Evolutionary conservation across 2,888 invertebrate genomes (phyloP).

Genomic region (Rosalia funebris): DNA sequence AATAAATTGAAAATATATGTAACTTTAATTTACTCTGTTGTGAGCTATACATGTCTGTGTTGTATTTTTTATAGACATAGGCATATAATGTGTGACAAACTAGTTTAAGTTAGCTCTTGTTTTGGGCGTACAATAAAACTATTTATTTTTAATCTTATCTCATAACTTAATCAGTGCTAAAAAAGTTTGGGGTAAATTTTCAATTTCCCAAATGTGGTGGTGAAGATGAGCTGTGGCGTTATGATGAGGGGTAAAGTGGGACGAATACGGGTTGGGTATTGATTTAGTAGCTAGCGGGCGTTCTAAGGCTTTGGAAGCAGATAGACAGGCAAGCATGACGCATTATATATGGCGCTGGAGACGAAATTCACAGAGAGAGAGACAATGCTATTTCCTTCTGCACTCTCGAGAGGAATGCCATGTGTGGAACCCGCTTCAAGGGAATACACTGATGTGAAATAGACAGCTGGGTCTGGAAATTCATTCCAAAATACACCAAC

Average conservation of each 20-base stretch:
- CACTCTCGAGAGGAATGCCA: slow-evolving; percentile 47
- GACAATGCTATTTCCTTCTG: slow-evolving; percentile 48
- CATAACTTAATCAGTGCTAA: slow-evolving; percentile 27
- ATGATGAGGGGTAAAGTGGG: slow-evolving; percentile 50
- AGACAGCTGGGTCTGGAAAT: slow-evolving; percentile 61
- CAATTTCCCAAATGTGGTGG: slow-evolving; percentile 53
- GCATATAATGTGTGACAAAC: too few species aligned
- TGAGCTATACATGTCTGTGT: too few species aligned
- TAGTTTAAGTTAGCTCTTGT: too few species aligned
- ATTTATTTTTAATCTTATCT: not conserved
- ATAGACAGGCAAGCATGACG: slow-evolving; percentile 65
- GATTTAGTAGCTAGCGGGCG: slow-evolving; percentile 65
- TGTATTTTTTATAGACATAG: too few species aligned
- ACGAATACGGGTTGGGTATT: slow-evolving; percentile 59
- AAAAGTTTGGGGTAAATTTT: slow-evolving; percentile 51
- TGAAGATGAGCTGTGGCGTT: slow-evolving; percentile 55
- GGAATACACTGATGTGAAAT: slow-evolving; percentile 61
- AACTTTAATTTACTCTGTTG: too few species aligned
- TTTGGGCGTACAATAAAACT: not conserved
- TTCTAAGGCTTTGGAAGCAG: slow-evolving; percentile 63
- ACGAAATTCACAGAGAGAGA: slow-evolving; percentile 58
- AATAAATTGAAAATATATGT: too few species aligned
- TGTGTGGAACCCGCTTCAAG: slow-evolving; percentile 45
- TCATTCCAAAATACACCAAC: slow-evolving; percentile 47
- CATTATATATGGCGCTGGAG: slow-evolving; percentile 66